Evolutionary conservation across 2,113 vertebrate genomes (phyloP).

Genomic region (Panthera uncia): DNA sequence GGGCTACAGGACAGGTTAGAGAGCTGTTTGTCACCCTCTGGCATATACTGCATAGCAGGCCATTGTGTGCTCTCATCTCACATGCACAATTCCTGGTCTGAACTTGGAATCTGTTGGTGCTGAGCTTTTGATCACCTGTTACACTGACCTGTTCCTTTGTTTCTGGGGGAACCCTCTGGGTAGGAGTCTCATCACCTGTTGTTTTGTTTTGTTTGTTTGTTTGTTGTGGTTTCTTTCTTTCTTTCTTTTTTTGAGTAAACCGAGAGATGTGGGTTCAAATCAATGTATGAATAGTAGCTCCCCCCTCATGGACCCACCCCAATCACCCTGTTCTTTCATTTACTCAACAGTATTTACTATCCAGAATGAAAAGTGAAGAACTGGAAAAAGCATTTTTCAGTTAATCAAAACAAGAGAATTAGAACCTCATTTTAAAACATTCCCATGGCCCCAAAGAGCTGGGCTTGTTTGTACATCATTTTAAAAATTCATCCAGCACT

Average conservation of each 20-base stretch:
- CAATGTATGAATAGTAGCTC: background rate
- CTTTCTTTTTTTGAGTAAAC: background rate
- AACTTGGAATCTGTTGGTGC: background rate
- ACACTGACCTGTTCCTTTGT: background rate
- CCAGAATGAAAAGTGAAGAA: background rate
- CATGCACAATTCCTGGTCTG: background rate
- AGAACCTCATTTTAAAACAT: background rate
- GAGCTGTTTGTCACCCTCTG: background rate
- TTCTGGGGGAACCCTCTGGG: background rate
- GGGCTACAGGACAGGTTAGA: background rate
- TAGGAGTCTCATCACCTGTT: background rate
- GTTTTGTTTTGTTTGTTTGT: background rate
- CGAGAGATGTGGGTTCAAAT: background rate
- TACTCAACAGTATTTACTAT: background rate
- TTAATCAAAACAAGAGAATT: background rate
- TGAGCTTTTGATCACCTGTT: background rate
- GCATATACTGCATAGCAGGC: background rate
- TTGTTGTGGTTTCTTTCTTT: background rate
- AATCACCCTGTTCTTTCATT: background rate
- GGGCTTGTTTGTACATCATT: background rate
- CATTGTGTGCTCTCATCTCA: background rate
- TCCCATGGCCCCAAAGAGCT: background rate
- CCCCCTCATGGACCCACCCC: background rate
- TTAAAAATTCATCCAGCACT: background rate
- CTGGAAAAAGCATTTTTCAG: background rate